Evolutionary conservation across 2,797 vertebrate genomes (phyloP).

Genomic region (Decapterus maruadsi): DNA sequence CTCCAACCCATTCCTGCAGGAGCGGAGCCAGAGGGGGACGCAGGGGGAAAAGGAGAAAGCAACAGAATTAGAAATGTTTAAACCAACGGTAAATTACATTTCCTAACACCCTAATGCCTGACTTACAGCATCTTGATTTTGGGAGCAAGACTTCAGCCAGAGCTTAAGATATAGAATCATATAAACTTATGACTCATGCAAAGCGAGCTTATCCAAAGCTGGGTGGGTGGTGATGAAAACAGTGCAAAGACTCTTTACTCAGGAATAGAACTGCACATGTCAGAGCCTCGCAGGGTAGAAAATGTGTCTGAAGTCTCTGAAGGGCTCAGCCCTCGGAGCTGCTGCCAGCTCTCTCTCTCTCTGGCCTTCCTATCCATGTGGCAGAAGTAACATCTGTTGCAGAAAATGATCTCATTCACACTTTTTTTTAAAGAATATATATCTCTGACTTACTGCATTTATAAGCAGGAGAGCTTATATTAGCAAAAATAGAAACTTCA

Average conservation of each 20-base stretch:
- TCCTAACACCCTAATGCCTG: not conserved
- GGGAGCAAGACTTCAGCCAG: not conserved
- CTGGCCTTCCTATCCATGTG: constrained; percentile 26
- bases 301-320: constrained; percentile 40
- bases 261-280: constrained; percentile 21
- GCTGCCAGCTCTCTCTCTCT: constrained; percentile 11
- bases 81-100: not conserved
- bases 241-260: constrained; percentile 22
- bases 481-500: not conserved
- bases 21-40: not conserved
- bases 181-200: constrained; percentile 19
- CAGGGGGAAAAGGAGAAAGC: not conserved
- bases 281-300: constrained; percentile 18
- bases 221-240: constrained; percentile 30
- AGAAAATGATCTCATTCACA: constrained; percentile 36
- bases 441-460: not conserved
- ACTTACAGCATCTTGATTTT: not conserved
- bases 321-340: constrained; percentile 26
- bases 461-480: not conserved
- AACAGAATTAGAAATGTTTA: constrained; percentile 14
- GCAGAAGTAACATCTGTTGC: constrained; percentile 43
- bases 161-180: constrained; percentile 5
- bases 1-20: constrained; percentile 97
- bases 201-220: constrained; percentile 32
- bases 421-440: constrained; percentile 3